Percentiles rank a stretch among this genome's conserved stretches.
phyloP scores from a whole-genome alignment of 2,113 vertebrate genomes.

The Indicator indicator region DNA sequence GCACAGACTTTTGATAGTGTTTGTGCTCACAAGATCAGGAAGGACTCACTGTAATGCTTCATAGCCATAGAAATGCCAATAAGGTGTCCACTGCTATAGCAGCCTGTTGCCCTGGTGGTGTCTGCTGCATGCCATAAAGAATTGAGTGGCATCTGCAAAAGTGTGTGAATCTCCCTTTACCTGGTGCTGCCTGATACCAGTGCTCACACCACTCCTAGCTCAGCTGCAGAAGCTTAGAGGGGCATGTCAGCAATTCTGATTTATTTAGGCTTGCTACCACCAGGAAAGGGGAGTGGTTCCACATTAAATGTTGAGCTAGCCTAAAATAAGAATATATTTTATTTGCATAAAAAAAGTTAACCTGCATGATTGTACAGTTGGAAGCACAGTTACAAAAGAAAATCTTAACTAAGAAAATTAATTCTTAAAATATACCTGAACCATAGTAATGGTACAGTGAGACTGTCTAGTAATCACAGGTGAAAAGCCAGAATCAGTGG shows the following conservation, averaged over 20 bases:
- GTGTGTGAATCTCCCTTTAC: neutral
- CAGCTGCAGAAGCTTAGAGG: neutral
- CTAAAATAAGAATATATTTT: neutral
- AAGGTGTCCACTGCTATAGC: neutral
- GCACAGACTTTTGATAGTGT: neutral
- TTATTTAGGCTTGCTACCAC: neutral
- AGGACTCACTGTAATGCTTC: neutral
- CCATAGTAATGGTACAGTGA: neutral
- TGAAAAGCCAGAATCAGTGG: neutral
- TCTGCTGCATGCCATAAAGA: neutral
- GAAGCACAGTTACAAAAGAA: neutral
- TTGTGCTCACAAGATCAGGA: neutral
- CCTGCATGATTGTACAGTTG: neutral
- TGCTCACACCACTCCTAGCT: neutral
- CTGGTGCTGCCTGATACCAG: neutral
- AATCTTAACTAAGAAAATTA: neutral
- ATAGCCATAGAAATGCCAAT: neutral
- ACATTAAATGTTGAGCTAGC: neutral
- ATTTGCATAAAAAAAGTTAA: neutral
- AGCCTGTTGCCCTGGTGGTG: neutral
- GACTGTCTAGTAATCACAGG: neutral
- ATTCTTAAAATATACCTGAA: neutral
- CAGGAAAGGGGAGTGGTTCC: neutral
- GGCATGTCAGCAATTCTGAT: neutral
- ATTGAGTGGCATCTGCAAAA: neutral